phyloP scores from a whole-genome alignment of 1,140 invertebrate genomes.

The Proctacanthus coquilletti region DNA sequence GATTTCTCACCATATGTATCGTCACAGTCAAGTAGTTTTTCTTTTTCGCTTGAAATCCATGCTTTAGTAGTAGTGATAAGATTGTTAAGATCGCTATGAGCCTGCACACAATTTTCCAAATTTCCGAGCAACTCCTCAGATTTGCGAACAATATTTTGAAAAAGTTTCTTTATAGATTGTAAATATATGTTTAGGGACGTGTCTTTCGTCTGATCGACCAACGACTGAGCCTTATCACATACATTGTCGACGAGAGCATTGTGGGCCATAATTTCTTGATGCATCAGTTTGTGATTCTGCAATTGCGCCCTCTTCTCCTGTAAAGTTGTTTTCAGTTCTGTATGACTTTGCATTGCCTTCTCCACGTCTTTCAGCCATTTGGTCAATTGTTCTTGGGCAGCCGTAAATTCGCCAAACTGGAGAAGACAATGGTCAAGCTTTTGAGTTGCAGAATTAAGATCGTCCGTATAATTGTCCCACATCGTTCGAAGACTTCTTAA shows the following conservation, averaged over 20 bases:
- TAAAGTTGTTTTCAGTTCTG: constrained; percentile 74
- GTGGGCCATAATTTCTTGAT: constrained; percentile 89
- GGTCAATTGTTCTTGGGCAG: constrained; percentile 78
- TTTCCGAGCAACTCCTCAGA: constrained; percentile 73
- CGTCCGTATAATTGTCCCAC: constrained; percentile 80
- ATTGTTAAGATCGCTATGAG: constrained; percentile 63
- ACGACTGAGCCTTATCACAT: constrained; percentile 77
- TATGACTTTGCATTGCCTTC: constrained; percentile 78
- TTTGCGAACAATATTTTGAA: constrained; percentile 73
- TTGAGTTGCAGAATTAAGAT: constrained; percentile 57
- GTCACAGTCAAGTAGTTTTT: constrained; percentile 59
- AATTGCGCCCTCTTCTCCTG: constrained; percentile 89
- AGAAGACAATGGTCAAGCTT: constrained; percentile 77
- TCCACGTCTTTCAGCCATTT: constrained; percentile 87
- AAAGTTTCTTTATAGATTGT: constrained; percentile 77
- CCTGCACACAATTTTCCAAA: constrained; percentile 70
- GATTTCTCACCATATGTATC: constrained; percentile 66
- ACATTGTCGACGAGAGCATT: constrained; percentile 77
- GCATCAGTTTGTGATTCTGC: constrained; percentile 87
- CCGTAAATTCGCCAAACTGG: constrained; percentile 76
- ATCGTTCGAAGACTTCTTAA: constrained; percentile 62
- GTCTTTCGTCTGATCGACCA: constrained; percentile 81
- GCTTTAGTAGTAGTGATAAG: constrained; percentile 57
- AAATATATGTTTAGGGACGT: constrained; percentile 71
- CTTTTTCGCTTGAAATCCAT: constrained; percentile 60